phyloP scores from a whole-genome alignment of 2,888 invertebrate genomes.

The Noctua janthe region DNA sequence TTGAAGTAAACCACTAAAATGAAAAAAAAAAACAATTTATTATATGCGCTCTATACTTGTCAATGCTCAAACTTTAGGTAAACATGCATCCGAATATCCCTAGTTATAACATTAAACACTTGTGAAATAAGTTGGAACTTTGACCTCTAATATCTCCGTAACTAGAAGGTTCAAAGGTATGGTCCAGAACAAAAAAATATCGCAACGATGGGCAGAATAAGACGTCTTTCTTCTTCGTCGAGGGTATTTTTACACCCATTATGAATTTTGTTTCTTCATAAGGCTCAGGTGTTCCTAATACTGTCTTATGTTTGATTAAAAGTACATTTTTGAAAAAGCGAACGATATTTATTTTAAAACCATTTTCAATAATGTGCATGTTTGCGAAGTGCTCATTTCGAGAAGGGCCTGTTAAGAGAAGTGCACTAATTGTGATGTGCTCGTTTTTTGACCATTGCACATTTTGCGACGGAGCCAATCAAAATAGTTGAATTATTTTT shows the following conservation, averaged over 20 bases:
- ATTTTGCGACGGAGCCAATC: background rate
- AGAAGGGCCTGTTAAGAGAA: background rate
- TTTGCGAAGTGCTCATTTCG: background rate
- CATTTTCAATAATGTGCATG: background rate
- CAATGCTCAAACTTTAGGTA: too few relatives aligned
- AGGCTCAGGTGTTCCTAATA: background rate
- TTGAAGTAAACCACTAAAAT: too few relatives aligned
- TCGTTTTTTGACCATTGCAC: background rate
- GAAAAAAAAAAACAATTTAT: too few relatives aligned
- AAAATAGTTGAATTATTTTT: conserved; percentile 24
- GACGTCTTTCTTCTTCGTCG: background rate
- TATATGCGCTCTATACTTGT: too few relatives aligned
- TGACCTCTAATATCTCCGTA: background rate
- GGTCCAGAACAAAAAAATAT: background rate
- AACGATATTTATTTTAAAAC: background rate
- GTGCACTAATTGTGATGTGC: background rate
- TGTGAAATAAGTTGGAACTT: background rate
- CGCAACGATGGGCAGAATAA: background rate
- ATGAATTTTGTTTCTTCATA: background rate
- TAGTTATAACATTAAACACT: too few relatives aligned
- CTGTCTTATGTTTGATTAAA: background rate
- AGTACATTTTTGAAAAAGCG: background rate
- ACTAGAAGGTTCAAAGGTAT: background rate
- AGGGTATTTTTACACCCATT: background rate
- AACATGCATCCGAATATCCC: too few relatives aligned